Percentiles rank a stretch among this genome's conserved stretches.
Evolutionary conservation across 2,888 invertebrate species (phyloP).

Genomic region (Spisula solida): DNA sequence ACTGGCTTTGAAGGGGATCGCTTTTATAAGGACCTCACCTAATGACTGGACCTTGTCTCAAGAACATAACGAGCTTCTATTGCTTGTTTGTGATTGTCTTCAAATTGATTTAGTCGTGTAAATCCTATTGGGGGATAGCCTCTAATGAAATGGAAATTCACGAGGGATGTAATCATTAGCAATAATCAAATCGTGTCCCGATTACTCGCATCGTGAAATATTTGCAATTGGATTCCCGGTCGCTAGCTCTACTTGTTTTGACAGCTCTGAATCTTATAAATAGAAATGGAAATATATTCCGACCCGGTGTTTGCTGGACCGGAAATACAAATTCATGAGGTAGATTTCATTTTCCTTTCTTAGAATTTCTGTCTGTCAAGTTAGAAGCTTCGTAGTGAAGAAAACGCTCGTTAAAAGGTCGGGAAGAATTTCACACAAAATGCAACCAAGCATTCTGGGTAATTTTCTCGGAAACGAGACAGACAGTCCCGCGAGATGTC

Average conservation of each 20-base stretch:
- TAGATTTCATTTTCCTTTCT: slow-evolving; percentile 70
- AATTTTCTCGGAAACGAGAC: slow-evolving; percentile 38
- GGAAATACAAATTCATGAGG: slow-evolving; percentile 74
- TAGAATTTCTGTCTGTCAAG: slow-evolving; percentile 59
- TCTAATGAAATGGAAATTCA: slow-evolving; percentile 74
- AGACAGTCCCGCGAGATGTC: slow-evolving; percentile 39
- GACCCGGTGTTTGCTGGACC: slow-evolving; percentile 64
- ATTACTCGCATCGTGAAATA: slow-evolving; percentile 64
- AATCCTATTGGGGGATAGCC: slow-evolving; percentile 70
- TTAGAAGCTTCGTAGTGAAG: slow-evolving; percentile 45
- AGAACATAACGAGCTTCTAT: slow-evolving; percentile 48
- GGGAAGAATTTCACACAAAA: slow-evolving; percentile 64
- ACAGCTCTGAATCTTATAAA: slow-evolving; percentile 72
- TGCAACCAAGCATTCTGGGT: slow-evolving; percentile 40
- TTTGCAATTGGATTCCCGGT: slow-evolving; percentile 70
- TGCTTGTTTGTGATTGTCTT: slow-evolving; percentile 69
- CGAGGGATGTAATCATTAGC: slow-evolving; percentile 71
- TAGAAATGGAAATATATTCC: slow-evolving; percentile 74
- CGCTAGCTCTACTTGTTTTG: slow-evolving; percentile 69
- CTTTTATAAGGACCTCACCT: slow-evolving; percentile 14
- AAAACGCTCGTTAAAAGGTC: slow-evolving; percentile 68
- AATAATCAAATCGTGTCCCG: slow-evolving; percentile 73
- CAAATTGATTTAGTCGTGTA: slow-evolving; percentile 72
- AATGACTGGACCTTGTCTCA: slow-evolving; percentile 50
- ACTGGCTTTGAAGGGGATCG: neutral